These are phyloP conservation scores for Pachypanchax playfairii DNA, from an alignment of 2,113 vertebrate genomes.

Conservation along the genomic window DNA sequence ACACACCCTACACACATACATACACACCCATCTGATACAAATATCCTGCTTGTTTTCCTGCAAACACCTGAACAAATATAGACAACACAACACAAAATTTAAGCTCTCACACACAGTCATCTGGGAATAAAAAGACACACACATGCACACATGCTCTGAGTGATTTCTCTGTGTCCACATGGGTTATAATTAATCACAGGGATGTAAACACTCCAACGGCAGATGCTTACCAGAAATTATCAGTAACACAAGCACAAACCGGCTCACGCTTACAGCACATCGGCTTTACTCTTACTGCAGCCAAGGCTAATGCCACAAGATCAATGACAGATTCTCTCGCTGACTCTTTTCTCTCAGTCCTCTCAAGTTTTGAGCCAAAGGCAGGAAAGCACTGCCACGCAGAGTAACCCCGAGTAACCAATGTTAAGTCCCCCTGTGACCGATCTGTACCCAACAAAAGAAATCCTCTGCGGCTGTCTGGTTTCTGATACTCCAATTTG, in stretches of 20 bases:
- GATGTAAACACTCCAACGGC: constrained; percentile 52
- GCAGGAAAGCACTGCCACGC: constrained; percentile 47
- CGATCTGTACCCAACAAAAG: constrained; percentile 51
- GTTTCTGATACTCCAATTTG: constrained; percentile 33
- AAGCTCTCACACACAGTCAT: constrained; percentile 30
- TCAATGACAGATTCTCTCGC: constrained; percentile 67
- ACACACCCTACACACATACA: constrained; percentile 37
- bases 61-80: constrained; percentile 25
- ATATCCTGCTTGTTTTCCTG: not conserved
- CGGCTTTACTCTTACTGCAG: constrained; percentile 61
- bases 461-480: constrained; percentile 42
- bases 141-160: constrained; percentile 26
- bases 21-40: constrained; percentile 22
- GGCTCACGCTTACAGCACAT: constrained; percentile 11
- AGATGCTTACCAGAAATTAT: constrained; percentile 55
- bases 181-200: constrained; percentile 64
- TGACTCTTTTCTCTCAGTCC: constrained; percentile 21
- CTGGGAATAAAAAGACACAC: constrained; percentile 35
- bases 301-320: constrained; percentile 64
- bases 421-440: constrained; percentile 58
- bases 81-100: constrained; percentile 26
- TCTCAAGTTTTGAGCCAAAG: constrained; percentile 59
- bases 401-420: constrained; percentile 45
- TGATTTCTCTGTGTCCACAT: constrained; percentile 61
- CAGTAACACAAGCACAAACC: constrained; percentile 26